These are phyloP conservation scores for Drosophila nr. fundita DNA, from an alignment of 2,888 invertebrate genomes.

Conservation along the genomic window DNA sequence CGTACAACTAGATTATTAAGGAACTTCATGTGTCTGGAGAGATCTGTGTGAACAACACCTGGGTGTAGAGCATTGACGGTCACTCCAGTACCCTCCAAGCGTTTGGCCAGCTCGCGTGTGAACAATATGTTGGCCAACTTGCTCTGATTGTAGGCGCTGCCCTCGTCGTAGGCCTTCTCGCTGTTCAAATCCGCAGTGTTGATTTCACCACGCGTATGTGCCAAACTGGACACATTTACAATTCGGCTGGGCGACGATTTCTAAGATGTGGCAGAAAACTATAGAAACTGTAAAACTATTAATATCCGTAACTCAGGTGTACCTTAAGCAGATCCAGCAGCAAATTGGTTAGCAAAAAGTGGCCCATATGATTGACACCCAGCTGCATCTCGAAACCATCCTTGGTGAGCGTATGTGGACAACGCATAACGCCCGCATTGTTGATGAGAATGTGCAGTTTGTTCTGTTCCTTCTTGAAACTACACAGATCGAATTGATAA, in stretches of 20 bases:
- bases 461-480: conserved; percentile 76
- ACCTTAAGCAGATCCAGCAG: conserved; percentile 87
- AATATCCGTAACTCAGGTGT: too few species aligned
- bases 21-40: conserved; percentile 92
- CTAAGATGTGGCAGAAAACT: too few species aligned
- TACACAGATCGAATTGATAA: neutral
- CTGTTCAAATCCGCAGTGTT: conserved; percentile 89
- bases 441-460: conserved; percentile 89
- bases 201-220: conserved; percentile 86
- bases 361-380: conserved; percentile 89
- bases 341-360: conserved; percentile 87
- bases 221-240: conserved; percentile 87
- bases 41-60: conserved; percentile 91
- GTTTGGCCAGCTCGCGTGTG: conserved; percentile 88
- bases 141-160: conserved; percentile 89
- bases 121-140: conserved; percentile 93
- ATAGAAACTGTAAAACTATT: too few species aligned
- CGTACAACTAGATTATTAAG: too few species aligned
- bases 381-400: conserved; percentile 89
- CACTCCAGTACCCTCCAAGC: conserved; percentile 89
- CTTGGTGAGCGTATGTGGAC: conserved; percentile 87
- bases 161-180: conserved; percentile 87
- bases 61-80: conserved; percentile 94
- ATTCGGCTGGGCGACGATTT: conserved; percentile 85
- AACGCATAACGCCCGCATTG: conserved; percentile 90